Conservation (phyloP, 2,113 vertebrate genomes). For the Globicephala melas region DNA sequence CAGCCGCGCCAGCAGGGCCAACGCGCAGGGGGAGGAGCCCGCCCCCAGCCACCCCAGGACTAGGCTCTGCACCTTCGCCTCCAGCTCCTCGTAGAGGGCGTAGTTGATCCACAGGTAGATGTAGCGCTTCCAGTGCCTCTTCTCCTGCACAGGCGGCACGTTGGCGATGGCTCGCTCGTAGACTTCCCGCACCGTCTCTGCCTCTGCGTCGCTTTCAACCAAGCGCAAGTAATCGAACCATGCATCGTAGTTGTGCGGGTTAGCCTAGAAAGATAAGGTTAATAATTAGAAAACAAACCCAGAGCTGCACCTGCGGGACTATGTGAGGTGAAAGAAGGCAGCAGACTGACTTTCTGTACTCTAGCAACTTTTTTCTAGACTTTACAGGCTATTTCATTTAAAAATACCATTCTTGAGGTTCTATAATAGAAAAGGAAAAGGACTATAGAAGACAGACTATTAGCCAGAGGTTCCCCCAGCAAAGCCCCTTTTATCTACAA, state of each 20-base stretch:
- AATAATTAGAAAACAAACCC: background rate
- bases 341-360: background rate
- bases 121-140: slow-evolving; percentile 97
- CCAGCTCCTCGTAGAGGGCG: slow-evolving; percentile 95
- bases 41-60: too few species aligned
- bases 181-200: slow-evolving; percentile 91
- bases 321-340: background rate
- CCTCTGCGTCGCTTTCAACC: slow-evolving; percentile 93
- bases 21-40: background rate
- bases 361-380: background rate
- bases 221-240: slow-evolving; percentile 98
- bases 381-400: background rate
- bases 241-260: slow-evolving; percentile 97
- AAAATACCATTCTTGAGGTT: background rate
- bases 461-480: background rate
- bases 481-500: background rate
- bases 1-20: background rate
- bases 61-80: slow-evolving; percentile 85
- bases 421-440: background rate
- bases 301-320: background rate
- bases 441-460: background rate
- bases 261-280: slow-evolving; percentile 84
- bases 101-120: slow-evolving; percentile 99
- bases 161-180: slow-evolving; percentile 98
- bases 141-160: slow-evolving; percentile 93